Base-by-base conservation (phyloP, 64 coral and sea anemone genomes). In the Actinia tenebrosa region DNA sequence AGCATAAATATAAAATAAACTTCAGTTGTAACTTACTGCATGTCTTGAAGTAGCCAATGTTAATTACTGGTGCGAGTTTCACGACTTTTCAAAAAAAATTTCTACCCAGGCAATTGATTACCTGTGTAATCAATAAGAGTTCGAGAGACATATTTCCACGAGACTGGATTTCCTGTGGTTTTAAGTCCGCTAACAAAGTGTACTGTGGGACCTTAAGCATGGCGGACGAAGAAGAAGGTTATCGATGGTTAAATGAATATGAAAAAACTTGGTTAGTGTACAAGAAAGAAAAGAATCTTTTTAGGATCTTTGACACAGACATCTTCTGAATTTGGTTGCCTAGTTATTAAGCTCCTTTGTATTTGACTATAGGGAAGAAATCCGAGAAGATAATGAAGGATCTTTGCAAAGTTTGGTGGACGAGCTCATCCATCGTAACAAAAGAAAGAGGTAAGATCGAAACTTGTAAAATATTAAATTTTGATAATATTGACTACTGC, bases 231-330 rank as follows among this genome's bases (percentile, higher is more conserved):
- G 95, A 98, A 59, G 95, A 94, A 60, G 96, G 96, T 17, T 98
- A 98, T 89, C 90, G 96, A 16, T 98, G 96, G 96, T 77, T 98
- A 22, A 95, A 91, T 71, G 90, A 98, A 83, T 98, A 98, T 90
- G 96, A 98, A 79, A 98, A 91, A 77, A 92, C 93, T 61, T 98
- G 96, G 96, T 98, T 87, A 47, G 60, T 88, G 30, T 9, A 86
- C 16, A 37, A 45, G n/a, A 86, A 22, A 16, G 17, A 77, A 18
- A 18, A 77, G 18, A 16, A 77, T 15, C 10, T 15, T 22, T 26
- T 26, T 77, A 44, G 71, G 3, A 13, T 16, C 16, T 15, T 61
- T 77, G 42, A 43, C 42, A 77, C n/a, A 30, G 77, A 5, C 16
- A 37, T 79, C 3, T 18, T 45, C 16, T 44, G 16, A 17, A 26